Conservation (phyloP, 2,797 vertebrate species). For the Atherinosoma microstoma region DNA sequence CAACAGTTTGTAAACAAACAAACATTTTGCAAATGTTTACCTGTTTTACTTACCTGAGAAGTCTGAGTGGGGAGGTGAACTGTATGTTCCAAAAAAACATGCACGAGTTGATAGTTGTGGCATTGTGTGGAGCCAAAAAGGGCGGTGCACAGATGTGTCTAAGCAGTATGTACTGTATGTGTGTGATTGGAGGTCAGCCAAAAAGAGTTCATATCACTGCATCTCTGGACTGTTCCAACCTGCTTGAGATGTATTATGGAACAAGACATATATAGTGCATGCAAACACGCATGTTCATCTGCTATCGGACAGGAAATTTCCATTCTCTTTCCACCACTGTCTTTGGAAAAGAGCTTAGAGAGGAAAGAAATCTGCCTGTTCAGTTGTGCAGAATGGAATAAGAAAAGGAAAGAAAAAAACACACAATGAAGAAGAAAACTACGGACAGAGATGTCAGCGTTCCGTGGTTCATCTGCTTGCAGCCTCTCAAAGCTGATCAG, state of each 20-base stretch:
- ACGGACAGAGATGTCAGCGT: neutral
- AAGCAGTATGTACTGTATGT: constrained; percentile 11
- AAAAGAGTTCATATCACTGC: constrained; percentile 31
- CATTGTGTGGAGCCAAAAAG: constrained; percentile 11
- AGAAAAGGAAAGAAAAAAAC: neutral
- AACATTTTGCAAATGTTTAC: constrained; percentile 16
- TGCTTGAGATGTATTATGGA: constrained; percentile 54
- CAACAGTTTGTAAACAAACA: too few species aligned
- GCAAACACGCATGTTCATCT: constrained; percentile 19
- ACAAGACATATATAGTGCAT: constrained; percentile 13
- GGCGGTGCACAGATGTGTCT: constrained; percentile 7
- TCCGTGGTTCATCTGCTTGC: constrained; percentile 32
- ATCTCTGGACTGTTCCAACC: constrained; percentile 56
- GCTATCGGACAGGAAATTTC: constrained; percentile 53
- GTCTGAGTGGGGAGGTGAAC: neutral
- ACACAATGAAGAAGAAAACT: constrained; percentile 6
- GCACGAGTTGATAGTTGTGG: constrained; percentile 8
- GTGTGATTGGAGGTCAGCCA: constrained; percentile 39
- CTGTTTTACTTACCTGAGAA: neutral
- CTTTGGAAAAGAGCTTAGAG: constrained; percentile 36
- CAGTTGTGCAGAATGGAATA: constrained; percentile 14
- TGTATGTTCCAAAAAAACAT: constrained; percentile 2
- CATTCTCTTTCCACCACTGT: constrained; percentile 50
- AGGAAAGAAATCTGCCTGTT: constrained; percentile 22
- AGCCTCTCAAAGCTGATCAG: constrained; percentile 37